phyloP scores from a whole-genome alignment of 2,797 vertebrate species.

The Nyctalus aviator region DNA sequence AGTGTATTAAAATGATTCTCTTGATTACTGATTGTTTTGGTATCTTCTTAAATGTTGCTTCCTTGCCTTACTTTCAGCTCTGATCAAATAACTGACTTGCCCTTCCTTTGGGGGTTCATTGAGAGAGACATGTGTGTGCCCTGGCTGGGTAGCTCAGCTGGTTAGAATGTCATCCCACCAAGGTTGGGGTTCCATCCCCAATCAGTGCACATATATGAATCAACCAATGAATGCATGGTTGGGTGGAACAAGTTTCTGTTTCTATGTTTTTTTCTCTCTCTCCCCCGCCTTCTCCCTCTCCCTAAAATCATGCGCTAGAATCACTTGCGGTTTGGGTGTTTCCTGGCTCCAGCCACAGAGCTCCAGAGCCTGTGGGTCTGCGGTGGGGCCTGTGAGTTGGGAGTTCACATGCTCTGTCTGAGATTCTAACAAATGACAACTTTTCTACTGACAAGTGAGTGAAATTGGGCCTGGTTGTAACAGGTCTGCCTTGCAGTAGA shows the following conservation, averaged over 20 bases:
- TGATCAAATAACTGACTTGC: neutral
- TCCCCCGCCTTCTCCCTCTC: neutral
- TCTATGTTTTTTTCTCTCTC: neutral
- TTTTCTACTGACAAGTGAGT: neutral
- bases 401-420: neutral
- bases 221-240: neutral
- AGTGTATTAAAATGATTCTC: neutral
- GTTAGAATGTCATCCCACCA: neutral
- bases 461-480: accelerated
- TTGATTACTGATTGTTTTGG: neutral
- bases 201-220: neutral
- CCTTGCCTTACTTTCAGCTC: neutral
- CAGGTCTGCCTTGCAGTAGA: neutral
- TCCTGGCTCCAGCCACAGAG: no score
- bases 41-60: neutral
- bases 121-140: neutral
- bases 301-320: neutral
- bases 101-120: neutral
- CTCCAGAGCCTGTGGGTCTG: neutral
- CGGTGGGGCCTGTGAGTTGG: neutral
- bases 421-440: neutral
- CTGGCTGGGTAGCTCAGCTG: neutral
- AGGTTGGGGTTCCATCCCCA: neutral
- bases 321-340: no score
- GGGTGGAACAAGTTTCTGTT: neutral